Percentiles rank a stretch among this genome's conserved stretches.
Evolutionary conservation across 2,888 invertebrate species (phyloP).

Genomic region (Uropetala carovei): DNA sequence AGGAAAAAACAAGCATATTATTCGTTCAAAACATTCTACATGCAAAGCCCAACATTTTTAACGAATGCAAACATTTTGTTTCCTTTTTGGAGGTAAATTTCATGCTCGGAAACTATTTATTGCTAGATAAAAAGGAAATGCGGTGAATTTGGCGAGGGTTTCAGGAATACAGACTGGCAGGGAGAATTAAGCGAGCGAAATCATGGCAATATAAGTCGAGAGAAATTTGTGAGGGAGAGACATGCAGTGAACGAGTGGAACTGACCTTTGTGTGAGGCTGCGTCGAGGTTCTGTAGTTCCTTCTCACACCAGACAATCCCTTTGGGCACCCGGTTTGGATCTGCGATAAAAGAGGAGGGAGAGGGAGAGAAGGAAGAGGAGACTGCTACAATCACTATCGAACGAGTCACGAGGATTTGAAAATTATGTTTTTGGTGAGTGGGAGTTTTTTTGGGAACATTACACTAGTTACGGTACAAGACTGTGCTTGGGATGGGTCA

Average conservation of each 20-base stretch:
- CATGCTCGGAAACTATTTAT: neutral
- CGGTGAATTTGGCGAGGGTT: neutral
- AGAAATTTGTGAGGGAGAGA: neutral
- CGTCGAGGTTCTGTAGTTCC: conserved; percentile 53
- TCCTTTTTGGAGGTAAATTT: neutral
- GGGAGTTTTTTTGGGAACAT: neutral
- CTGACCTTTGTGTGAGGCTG: conserved; percentile 57
- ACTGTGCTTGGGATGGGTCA: neutral
- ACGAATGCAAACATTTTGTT: neutral
- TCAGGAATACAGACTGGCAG: neutral
- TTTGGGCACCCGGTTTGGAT: conserved; percentile 20
- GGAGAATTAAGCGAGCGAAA: neutral
- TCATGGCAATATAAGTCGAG: neutral
- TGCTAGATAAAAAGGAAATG: neutral
- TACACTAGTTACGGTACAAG: neutral
- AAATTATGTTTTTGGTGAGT: neutral
- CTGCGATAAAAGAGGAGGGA: neutral
- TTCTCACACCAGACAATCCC: conserved; percentile 58
- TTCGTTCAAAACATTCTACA: too few relatives aligned
- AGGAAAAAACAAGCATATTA: too few relatives aligned
- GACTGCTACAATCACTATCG: conserved; percentile 40
- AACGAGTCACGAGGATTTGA: neutral
- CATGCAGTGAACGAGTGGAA: neutral
- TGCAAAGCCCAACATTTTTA: too few relatives aligned
- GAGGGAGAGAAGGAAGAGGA: neutral